These are phyloP conservation scores for Aspiorhynchus laticeps DNA, from an alignment of 2,113 vertebrate species.

Conservation along the genomic window DNA sequence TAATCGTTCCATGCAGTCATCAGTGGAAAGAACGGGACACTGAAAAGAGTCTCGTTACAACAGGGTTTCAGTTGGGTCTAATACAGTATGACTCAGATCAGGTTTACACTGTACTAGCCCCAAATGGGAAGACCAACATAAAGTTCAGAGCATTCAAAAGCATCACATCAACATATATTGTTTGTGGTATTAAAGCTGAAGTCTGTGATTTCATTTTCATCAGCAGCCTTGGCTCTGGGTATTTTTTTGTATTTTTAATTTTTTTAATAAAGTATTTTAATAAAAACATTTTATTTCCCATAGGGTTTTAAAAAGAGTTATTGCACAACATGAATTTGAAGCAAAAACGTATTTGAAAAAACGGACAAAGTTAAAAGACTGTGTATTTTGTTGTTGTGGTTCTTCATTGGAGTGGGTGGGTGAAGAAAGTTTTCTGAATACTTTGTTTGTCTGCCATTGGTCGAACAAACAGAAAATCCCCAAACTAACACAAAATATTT, in stretches of 20 bases:
- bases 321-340: too few species aligned
- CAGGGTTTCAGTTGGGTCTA: not conserved
- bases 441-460: not conserved
- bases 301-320: too few species aligned
- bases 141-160: slow-evolving; percentile 32
- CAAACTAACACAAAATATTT: not conserved
- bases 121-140: slow-evolving; percentile 38
- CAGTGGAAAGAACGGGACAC: not conserved
- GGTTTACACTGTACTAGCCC: not conserved
- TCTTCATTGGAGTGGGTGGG: too few species aligned
- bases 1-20: slow-evolving; percentile 38
- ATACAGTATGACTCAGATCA: slow-evolving; percentile 23
- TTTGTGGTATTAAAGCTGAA: slow-evolving; percentile 49
- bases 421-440: not conserved
- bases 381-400: too few species aligned
- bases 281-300: too few species aligned
- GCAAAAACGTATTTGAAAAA: too few species aligned
- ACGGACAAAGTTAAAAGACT: too few species aligned
- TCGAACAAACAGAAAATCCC: not conserved
- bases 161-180: slow-evolving; percentile 39
- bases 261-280: too few species aligned
- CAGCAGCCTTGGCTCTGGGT: too few species aligned
- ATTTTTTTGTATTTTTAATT: too few species aligned
- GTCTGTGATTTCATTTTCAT: too few species aligned
- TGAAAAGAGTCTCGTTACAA: not conserved